phyloP scores from a whole-genome alignment of 2,113 vertebrate genomes.

The Andinoacara biseriatus region DNA sequence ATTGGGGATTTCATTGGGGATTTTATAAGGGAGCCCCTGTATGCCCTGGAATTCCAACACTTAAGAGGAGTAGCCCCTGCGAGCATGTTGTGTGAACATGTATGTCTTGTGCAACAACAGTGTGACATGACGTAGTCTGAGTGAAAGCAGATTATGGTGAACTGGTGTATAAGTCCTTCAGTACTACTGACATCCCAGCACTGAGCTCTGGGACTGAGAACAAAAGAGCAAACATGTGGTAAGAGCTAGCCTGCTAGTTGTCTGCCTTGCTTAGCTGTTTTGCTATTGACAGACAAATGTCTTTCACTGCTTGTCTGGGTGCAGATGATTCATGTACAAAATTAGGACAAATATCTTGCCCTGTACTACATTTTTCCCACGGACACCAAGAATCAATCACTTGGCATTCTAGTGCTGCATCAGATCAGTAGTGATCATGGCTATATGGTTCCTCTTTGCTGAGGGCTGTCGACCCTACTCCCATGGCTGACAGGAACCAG shows the following conservation, averaged over 20 bases:
- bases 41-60: conserved; percentile 69
- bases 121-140: conserved; percentile 71
- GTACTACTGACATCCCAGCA: conserved; percentile 64
- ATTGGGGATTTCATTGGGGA: conserved; percentile 70
- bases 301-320: conserved; percentile 17
- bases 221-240: conserved; percentile 71
- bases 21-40: conserved; percentile 74
- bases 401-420: conserved; percentile 46
- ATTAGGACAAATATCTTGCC: conserved; percentile 7
- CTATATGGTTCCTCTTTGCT: conserved; percentile 54
- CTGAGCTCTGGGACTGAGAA: conserved; percentile 71
- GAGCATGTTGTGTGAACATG: conserved; percentile 63
- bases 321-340: conserved; percentile 25
- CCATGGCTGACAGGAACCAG: conserved; percentile 71
- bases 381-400: conserved; percentile 41
- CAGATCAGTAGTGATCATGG: conserved; percentile 54
- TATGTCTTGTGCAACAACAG: conserved; percentile 62
- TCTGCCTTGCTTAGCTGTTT: conserved; percentile 32
- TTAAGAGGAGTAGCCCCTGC: conserved; percentile 42
- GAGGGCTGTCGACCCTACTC: conserved; percentile 69
- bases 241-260: conserved; percentile 61
- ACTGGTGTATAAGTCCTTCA: conserved; percentile 68
- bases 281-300: conserved; percentile 43
- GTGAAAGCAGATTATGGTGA: conserved; percentile 72
- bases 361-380: conserved; percentile 11